phyloP scores from a whole-genome alignment of 2,888 invertebrate genomes.

The Cryptocheilus praepositus region DNA sequence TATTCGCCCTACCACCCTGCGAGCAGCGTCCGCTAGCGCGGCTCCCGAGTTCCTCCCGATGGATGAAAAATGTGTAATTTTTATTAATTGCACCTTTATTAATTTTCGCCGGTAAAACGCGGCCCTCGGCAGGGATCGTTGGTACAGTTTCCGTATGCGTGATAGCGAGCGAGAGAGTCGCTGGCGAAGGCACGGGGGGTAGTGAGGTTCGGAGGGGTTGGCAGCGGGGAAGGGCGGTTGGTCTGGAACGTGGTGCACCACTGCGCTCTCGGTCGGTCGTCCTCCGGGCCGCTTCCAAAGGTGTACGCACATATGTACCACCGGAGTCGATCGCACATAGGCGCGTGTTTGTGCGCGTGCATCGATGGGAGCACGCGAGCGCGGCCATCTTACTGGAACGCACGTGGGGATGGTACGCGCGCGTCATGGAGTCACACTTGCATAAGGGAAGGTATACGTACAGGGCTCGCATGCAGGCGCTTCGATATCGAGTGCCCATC shows the following conservation, averaged over 20 bases:
- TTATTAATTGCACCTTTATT: conserved; percentile 72
- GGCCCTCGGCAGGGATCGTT: conserved; percentile 10
- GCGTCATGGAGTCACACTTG: background rate
- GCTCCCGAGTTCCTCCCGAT: conserved; percentile 41
- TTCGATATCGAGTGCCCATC: conserved; percentile 10
- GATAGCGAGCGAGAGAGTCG: conserved; percentile 11
- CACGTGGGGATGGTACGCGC: background rate
- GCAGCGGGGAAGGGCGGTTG: conserved; percentile 30
- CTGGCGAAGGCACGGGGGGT: conserved; percentile 6
- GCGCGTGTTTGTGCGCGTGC: conserved; percentile 1
- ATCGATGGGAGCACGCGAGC: conserved; percentile 7
- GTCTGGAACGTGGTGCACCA: conserved; percentile 54
- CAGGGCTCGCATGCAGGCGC: conserved; percentile 3
- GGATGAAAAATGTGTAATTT: conserved; percentile 71
- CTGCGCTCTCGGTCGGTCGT: conserved; percentile 32
- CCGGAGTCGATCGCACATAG: conserved; percentile 26
- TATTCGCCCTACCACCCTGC: conserved; percentile 1
- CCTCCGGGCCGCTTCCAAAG: conserved; percentile 27
- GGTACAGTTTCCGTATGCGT: conserved; percentile 22
- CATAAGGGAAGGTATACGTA: too few relatives aligned
- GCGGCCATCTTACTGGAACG: conserved; percentile 2
- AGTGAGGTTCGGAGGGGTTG: background rate
- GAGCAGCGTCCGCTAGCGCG: too few relatives aligned
- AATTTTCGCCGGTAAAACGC: conserved; percentile 57
- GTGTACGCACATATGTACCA: conserved; percentile 13